Percentiles rank a stretch among this genome's conserved stretches.
These are phyloP conservation scores for Apis cerana DNA, from an alignment of 1,140 invertebrate genomes.

Conservation along the genomic window DNA sequence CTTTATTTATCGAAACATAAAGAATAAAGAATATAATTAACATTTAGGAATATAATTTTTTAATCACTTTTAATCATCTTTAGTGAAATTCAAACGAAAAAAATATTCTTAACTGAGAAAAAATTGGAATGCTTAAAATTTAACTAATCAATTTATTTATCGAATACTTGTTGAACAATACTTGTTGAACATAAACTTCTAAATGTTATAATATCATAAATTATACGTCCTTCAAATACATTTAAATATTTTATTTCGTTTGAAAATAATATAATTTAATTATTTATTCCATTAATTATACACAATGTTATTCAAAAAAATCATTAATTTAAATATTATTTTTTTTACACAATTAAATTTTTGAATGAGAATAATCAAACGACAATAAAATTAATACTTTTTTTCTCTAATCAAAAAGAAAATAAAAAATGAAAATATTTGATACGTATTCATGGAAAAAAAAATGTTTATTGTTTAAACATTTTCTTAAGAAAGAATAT, in stretches of 20 bases:
- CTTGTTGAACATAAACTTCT: not conserved
- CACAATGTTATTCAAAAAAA: too few species aligned
- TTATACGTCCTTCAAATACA: too few species aligned
- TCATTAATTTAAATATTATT: not conserved
- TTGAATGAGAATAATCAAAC: not conserved
- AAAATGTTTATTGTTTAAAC: not conserved
- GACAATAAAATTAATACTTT: not conserved
- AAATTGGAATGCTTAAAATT: not conserved
- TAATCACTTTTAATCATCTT: not conserved
- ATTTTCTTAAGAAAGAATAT: not conserved
- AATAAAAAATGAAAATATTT: not conserved
- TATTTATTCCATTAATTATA: not conserved
- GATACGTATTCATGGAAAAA: not conserved
- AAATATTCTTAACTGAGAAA: not conserved
- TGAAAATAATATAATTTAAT: not conserved
- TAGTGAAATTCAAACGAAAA: not conserved
- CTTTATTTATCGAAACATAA: not conserved
- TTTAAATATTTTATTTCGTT: not conserved
- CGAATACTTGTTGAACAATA: not conserved
- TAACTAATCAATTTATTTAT: not conserved
- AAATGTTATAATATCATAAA: too few species aligned
- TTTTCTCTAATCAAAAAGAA: too few species aligned
- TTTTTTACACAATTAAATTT: not conserved
- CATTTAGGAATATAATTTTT: not conserved
- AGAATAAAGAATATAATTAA: too few species aligned